Conservation (phyloP, 2,888 invertebrate species). For the Apomyelois bistriatella region DNA sequence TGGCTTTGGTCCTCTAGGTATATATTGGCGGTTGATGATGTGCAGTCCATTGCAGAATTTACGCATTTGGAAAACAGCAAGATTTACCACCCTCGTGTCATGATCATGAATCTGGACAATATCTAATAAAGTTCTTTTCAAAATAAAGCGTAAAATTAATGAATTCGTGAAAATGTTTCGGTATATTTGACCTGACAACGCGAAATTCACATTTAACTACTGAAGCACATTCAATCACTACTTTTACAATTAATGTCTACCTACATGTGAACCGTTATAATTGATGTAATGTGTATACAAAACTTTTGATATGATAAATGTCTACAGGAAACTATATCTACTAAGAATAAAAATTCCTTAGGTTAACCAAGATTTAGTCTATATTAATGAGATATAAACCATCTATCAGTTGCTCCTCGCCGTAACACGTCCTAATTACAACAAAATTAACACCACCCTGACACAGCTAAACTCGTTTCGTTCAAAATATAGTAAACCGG, state of each 20-base stretch:
- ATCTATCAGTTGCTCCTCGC: background rate
- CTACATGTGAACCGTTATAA: background rate
- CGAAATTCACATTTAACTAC: background rate
- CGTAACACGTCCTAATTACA: background rate
- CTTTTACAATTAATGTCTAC: background rate
- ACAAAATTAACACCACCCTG: background rate
- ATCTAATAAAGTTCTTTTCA: too few species aligned
- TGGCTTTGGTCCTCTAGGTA: too few species aligned
- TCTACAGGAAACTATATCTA: background rate
- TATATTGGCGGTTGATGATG: too few species aligned
- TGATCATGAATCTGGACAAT: too few species aligned
- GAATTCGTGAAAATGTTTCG: background rate
- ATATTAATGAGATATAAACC: background rate
- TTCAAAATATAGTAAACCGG: background rate
- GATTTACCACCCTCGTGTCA: too few species aligned
- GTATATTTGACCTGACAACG: background rate
- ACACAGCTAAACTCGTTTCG: background rate
- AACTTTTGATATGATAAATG: constrained; percentile 7
- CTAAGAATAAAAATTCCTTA: background rate
- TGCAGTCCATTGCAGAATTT: too few species aligned
- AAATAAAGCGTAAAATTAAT: too few species aligned
- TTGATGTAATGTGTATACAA: constrained; percentile 7
- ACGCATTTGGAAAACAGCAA: too few species aligned
- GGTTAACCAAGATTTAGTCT: background rate
- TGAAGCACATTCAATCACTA: constrained; percentile 5